A percentile compares a stretch with the other conserved stretches of the same genome.
phyloP scores from a whole-genome alignment of 2,113 vertebrate species.

The Oncorhynchus kisutch region DNA sequence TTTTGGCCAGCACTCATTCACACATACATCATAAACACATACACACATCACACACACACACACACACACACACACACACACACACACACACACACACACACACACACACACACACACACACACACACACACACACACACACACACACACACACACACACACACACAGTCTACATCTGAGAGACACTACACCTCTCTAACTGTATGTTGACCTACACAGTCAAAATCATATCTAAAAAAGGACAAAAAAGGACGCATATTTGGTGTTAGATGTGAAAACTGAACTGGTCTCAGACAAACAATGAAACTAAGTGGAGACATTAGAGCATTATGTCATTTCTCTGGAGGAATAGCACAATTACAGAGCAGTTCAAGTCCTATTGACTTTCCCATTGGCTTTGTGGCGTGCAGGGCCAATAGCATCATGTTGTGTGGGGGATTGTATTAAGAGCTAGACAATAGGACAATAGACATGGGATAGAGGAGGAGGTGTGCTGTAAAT shows the following conservation, averaged over 20 bases:
- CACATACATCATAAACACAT: slow-evolving; percentile 29
- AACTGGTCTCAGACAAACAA: not conserved
- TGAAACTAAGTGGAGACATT: not conserved
- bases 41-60: slow-evolving; percentile 14
- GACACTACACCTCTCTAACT: not conserved
- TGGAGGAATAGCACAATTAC: slow-evolving; percentile 36
- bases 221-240: slow-evolving; percentile 7
- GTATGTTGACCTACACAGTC: not conserved
- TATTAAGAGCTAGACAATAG: slow-evolving; percentile 22
- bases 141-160: too few relatives aligned
- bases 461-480: not conserved
- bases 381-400: slow-evolving; percentile 45
- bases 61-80: too few relatives aligned
- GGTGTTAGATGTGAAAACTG: too few relatives aligned
- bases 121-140: slow-evolving; percentile 16
- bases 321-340: slow-evolving; percentile 34
- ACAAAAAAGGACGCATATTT: slow-evolving; percentile 22
- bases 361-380: slow-evolving; percentile 44
- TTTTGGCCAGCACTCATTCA: slow-evolving; percentile 39
- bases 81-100: not conserved
- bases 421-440: slow-evolving; percentile 31
- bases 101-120: too few relatives aligned
- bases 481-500: not conserved
- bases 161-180: not conserved
- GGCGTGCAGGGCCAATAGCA: slow-evolving; percentile 32